Evolutionary conservation across 2,888 invertebrate species (phyloP).

Genomic region (Xestoiulus laeticollis): DNA sequence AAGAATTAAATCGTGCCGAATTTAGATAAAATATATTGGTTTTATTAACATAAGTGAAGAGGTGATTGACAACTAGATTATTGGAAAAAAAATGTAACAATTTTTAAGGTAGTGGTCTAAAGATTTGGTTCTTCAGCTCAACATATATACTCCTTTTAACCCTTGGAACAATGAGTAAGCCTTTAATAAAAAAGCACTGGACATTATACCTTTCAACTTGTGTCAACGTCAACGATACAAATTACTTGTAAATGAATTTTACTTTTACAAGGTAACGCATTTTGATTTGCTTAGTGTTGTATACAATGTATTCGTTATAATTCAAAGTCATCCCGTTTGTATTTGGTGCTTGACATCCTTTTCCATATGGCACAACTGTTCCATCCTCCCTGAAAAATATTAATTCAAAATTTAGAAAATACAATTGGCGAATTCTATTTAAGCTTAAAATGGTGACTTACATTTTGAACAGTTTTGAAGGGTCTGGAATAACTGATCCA

Average conservation of each 20-base stretch:
- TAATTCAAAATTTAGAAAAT: background rate
- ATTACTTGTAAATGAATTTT: slow-evolving; percentile 59
- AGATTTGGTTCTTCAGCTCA: background rate
- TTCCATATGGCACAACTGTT: slow-evolving; percentile 64
- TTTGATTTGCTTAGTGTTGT: slow-evolving; percentile 65
- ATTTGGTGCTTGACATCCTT: slow-evolving; percentile 60
- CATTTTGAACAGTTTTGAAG: slow-evolving; percentile 56
- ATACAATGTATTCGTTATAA: slow-evolving; percentile 69
- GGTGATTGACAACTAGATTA: background rate
- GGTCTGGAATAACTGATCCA: slow-evolving; percentile 64
- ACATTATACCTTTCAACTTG: background rate
- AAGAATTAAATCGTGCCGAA: background rate
- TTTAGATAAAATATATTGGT: background rate
- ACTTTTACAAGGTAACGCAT: slow-evolving; percentile 66
- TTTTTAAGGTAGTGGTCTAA: background rate
- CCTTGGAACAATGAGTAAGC: background rate
- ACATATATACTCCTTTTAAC: background rate
- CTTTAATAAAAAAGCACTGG: background rate
- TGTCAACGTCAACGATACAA: background rate
- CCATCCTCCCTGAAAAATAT: slow-evolving; percentile 59
- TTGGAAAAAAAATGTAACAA: background rate
- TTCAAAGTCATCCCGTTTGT: slow-evolving; percentile 63
- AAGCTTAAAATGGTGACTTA: slow-evolving; percentile 55
- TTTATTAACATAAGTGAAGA: background rate
- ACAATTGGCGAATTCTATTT: background rate